Conservation (phyloP, 2,113 vertebrate genomes). For the Sialia sialis region DNA sequence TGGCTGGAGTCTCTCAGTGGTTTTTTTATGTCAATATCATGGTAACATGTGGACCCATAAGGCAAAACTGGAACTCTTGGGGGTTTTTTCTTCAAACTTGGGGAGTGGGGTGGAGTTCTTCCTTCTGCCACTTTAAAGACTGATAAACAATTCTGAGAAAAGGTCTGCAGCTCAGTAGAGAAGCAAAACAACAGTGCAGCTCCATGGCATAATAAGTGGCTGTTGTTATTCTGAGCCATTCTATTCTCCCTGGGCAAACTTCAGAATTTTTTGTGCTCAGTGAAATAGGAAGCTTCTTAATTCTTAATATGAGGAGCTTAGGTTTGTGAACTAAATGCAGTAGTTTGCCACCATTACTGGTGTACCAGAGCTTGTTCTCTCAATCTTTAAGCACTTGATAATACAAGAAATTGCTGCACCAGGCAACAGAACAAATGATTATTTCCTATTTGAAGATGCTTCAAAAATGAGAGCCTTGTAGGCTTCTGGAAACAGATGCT, state of each 20-base stretch:
- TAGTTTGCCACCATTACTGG: neutral
- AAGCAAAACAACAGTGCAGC: neutral
- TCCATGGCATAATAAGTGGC: neutral
- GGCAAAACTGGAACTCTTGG: neutral
- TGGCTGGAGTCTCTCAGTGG: neutral
- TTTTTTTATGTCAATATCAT: neutral
- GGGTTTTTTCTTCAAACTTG: neutral
- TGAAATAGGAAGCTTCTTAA: neutral
- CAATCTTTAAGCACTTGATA: neutral
- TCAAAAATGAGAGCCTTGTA: neutral
- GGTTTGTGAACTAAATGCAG: neutral
- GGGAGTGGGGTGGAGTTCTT: neutral
- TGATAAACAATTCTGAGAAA: slow-evolving; percentile 17
- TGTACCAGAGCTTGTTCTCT: neutral
- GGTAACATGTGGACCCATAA: neutral
- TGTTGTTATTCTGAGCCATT: neutral
- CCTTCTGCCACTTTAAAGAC: neutral
- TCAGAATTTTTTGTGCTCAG: neutral
- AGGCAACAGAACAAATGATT: neutral
- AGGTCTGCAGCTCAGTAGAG: neutral
- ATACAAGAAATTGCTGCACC: neutral
- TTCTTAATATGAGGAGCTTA: neutral
- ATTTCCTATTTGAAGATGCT: neutral
- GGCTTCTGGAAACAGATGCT: neutral
- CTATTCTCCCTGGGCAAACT: neutral